Evolutionary conservation across 1,140 invertebrate genomes (phyloP), one percentile per base, ranked within the genome.

Genomic region (Adoxophyes honmai): DNA sequence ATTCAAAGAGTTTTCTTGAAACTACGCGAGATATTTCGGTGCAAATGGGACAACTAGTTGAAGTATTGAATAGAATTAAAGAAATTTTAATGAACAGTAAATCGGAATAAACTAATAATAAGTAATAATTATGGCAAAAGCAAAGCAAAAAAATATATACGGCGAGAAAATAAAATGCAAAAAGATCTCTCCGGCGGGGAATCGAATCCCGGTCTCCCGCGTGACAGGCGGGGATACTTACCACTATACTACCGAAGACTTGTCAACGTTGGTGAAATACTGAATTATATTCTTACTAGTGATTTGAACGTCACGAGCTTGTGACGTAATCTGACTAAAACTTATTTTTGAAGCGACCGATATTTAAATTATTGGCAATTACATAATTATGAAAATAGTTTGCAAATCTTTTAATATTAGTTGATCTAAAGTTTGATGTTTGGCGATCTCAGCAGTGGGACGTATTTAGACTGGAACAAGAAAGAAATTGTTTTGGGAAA

Each of bases 21-120:
- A 62, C 65, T 7, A 35, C 73, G 37, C 58, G 59, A 9, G 62
- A 56, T 9, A 70, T 77, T 11, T 61, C 67, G 3, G 34, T 16
- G 1, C 58, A 68, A 37, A 39, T 72, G 33, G 61, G 60, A 2
- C 59, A 59, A 33, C 64, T 77, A 9, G 59, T 64, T 0, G 62
- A 66, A 11, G 57, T 68, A 5, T 62, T 72, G 55, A 53, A 34
- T 9, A 52, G 68, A 21, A 72, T 74, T 14, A 68, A 59, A 66
- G 67, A 77, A 51, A 35, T 61, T 33, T 55, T 72, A 44, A 28
- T 48, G 42, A 48, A 48, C 10, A 16, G 28, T 21, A 28, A 11
- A 48, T n/a, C 6, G 42, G 42, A 48, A 11, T 48, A 33, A 13
- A 44, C 18, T 21, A 18, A 9, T n/a, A 1, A 39, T 39, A 16